A percentile compares a stretch with the other conserved stretches of the same genome.
These are phyloP conservation scores for Artibeus lituratus DNA, from an alignment of 2,797 vertebrate species.

Conservation along the genomic window DNA sequence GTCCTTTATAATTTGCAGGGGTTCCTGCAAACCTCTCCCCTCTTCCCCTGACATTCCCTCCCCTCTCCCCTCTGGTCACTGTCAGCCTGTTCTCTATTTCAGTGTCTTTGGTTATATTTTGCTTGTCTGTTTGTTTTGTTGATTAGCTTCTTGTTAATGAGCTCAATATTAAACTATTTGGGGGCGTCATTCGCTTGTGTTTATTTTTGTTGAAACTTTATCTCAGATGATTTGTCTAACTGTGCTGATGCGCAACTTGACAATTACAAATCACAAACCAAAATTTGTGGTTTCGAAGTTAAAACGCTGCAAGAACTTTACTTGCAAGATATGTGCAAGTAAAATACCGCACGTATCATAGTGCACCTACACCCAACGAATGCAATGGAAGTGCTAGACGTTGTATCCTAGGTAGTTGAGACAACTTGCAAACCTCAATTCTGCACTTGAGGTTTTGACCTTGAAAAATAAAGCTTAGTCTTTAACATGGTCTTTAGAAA, in stretches of 20 bases:
- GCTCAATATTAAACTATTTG: background rate
- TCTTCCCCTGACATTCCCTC: no score
- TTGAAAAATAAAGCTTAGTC: constrained; percentile 31
- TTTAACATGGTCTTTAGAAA: background rate
- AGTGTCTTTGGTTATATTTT: no score
- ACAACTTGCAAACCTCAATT: background rate
- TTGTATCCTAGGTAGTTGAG: background rate
- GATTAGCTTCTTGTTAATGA: background rate
- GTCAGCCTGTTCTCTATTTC: no score
- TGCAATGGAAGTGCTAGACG: background rate
- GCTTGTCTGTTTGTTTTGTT: no score
- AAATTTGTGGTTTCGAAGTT: background rate
- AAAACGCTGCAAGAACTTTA: background rate
- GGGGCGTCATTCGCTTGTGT: background rate
- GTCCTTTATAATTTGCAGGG: no score
- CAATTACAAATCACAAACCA: constrained; percentile 29
- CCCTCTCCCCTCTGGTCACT: no score
- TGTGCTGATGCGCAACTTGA: background rate
- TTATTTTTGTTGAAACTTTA: background rate
- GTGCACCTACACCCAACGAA: background rate
- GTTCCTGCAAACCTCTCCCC: no score
- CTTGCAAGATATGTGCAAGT: background rate
- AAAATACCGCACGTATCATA: background rate
- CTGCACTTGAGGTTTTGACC: background rate
- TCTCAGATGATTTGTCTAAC: background rate